Base-by-base conservation (phyloP, 2,888 invertebrate genomes). In the Horisme vitalbata region DNA sequence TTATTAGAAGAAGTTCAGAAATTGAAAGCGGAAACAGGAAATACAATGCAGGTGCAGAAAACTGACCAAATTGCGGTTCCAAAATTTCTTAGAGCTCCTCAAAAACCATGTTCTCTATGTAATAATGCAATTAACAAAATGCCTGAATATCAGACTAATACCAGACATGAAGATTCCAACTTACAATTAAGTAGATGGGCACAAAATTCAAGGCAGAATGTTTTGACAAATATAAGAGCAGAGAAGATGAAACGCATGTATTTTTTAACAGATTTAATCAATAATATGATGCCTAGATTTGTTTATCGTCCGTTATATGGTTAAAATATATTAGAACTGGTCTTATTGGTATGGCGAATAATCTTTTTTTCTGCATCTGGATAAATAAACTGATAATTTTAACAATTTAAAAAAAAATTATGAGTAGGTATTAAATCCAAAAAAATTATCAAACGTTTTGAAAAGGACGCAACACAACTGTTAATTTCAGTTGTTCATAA, bases 401-500 rank as follows among this genome's bases (percentile, higher is more conserved):
- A n/a, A n/a, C n/a, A n/a, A n/a, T n/a, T n/a, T n/a, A n/a, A n/a
- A n/a, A n/a, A n/a, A n/a, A n/a, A n/a, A 18, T 18, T 4, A 15
- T 15, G 5, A 15, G 21, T 21, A n/a, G 30, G 9, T n/a, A 12
- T 20, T 15, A 15, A 9, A 6, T 4, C 28, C 9, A 20, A 7
- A 13, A 7, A 35, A 24, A 1, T 18, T 10, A 5, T 45, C 39
- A 33, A 48, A 45, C 30, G 32, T 43, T 36, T 44, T 21, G 44
- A 41, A 47, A 35, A 45, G 41, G 33, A 39, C 32, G 9, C 48
- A 33, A 49, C 55, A 55, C 55, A 27, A 36, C n/a, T n/a, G 52
- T 46, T 52, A 52, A 61, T 61, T 57, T 57, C 33, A 35, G 52
- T 63, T 55, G 63, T 65, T 64, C 48, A 65, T 69, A 65, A 71